These are phyloP conservation scores for Orycteropus afer DNA, from an alignment of 2,113 vertebrate species.

Conservation along the genomic window DNA sequence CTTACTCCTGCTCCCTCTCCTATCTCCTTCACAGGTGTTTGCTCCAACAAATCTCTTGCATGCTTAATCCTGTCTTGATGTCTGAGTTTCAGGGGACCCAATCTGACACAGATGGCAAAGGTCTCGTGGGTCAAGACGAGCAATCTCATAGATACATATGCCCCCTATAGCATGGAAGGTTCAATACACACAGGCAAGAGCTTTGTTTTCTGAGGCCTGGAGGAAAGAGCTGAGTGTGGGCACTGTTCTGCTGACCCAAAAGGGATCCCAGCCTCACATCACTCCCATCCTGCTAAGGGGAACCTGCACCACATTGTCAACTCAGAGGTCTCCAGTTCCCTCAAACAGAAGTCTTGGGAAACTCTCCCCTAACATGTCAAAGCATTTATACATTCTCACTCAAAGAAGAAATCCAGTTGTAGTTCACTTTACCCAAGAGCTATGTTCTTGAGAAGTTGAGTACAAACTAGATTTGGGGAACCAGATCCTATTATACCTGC, in stretches of 20 bases:
- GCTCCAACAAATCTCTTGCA: neutral
- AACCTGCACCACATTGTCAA: neutral
- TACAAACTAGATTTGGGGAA: neutral
- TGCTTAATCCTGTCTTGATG: neutral
- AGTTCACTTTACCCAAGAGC: conserved; percentile 32
- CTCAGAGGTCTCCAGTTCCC: neutral
- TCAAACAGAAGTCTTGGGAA: neutral
- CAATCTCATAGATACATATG: neutral
- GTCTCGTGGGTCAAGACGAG: neutral
- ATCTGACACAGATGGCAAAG: neutral
- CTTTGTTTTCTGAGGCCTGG: neutral
- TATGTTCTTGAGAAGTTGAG: conserved; percentile 33
- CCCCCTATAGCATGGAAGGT: neutral
- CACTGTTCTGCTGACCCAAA: too few species aligned
- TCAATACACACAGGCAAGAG: neutral
- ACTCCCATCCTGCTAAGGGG: neutral
- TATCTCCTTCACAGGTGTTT: neutral
- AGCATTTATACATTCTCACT: neutral
- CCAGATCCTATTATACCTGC: neutral
- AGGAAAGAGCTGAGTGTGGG: neutral
- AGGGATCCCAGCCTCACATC: neutral
- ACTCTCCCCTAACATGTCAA: neutral
- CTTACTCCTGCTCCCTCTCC: neutral
- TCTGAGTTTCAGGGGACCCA: neutral
- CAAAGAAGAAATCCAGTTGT: neutral